Evolutionary conservation across 2,888 invertebrate species (phyloP).

Genomic region (Drosophila prostipennis): DNA sequence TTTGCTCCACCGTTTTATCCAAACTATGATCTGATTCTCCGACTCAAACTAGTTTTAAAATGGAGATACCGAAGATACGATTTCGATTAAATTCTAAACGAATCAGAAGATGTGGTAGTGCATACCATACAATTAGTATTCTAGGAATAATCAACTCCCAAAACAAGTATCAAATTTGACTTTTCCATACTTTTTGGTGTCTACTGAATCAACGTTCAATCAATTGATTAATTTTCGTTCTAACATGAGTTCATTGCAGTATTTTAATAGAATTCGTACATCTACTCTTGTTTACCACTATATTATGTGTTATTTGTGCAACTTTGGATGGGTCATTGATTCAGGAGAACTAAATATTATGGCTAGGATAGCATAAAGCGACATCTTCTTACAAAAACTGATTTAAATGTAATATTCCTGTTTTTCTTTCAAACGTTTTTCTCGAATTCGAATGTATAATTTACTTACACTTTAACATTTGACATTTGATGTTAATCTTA

Average conservation of each 20-base stretch:
- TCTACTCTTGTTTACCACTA: too few species aligned
- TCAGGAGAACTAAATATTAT: background rate
- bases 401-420: background rate
- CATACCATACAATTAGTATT: background rate
- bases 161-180: background rate
- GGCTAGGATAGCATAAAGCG: background rate
- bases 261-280: too few species aligned
- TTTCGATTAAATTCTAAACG: background rate
- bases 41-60: background rate
- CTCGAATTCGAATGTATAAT: too few species aligned
- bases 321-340: background rate
- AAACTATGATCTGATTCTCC: background rate
- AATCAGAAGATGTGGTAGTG: background rate
- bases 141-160: background rate
- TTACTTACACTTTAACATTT: too few species aligned
- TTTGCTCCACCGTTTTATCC: background rate
- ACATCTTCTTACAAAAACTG: too few species aligned
- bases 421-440: too few species aligned
- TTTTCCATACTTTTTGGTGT: background rate
- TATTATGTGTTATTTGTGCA: too few species aligned
- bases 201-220: background rate
- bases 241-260: too few species aligned
- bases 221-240: background rate
- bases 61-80: background rate
- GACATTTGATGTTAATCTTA: background rate